phyloP scores from a whole-genome alignment of 2,113 vertebrate species.

The Collichthys lucidus region DNA sequence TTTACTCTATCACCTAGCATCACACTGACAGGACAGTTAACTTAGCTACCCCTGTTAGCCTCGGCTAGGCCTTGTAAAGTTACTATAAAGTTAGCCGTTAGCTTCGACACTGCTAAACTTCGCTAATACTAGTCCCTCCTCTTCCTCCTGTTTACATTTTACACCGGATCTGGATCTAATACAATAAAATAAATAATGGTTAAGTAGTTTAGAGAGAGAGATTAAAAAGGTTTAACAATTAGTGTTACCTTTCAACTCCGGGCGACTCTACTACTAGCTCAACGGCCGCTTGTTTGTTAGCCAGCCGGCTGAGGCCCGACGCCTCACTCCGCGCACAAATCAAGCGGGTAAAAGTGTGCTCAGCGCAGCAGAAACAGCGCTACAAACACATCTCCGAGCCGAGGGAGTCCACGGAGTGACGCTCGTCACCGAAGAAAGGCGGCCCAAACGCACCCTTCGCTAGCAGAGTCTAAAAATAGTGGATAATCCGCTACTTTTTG shows the following conservation, averaged over 20 bases:
- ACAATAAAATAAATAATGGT: background rate
- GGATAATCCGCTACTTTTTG: constrained; percentile 74
- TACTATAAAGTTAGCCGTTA: constrained; percentile 72
- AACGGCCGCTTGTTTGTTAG: constrained; percentile 72
- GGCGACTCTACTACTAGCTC: constrained; percentile 39
- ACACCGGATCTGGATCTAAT: background rate
- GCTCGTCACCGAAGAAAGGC: background rate
- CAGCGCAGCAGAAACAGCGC: constrained; percentile 47
- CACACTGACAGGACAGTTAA: background rate
- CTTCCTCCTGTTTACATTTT: constrained; percentile 61
- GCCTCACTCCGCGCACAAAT: constrained; percentile 61
- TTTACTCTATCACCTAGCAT: background rate
- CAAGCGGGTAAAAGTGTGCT: constrained; percentile 76
- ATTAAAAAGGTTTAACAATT: fast-evolving
- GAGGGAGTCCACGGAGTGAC: background rate
- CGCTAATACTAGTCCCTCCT: constrained; percentile 47
- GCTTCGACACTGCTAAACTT: constrained; percentile 63
- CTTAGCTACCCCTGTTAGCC: constrained; percentile 4
- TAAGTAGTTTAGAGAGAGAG: background rate
- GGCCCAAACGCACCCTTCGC: background rate
- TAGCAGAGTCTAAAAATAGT: constrained; percentile 31
- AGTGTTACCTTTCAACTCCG: constrained; percentile 73
- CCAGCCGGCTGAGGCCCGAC: constrained; percentile 77
- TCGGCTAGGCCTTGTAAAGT: constrained; percentile 60
- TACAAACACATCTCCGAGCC: constrained; percentile 32